Evolutionary conservation across 2,797 vertebrate genomes (phyloP).

Genomic region (Cossypha dichroa): DNA sequence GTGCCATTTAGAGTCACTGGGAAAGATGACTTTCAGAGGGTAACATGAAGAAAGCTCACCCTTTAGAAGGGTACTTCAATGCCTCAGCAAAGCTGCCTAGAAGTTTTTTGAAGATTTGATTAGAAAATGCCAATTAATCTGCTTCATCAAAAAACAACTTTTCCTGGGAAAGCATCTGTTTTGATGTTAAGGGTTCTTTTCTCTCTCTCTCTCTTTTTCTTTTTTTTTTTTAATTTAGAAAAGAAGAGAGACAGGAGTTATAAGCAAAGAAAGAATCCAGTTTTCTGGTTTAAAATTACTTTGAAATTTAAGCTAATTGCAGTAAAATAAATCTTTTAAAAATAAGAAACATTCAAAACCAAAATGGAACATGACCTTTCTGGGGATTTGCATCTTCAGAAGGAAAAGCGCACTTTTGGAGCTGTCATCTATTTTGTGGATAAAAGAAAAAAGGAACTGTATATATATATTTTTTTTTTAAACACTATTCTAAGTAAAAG

Average conservation of each 20-base stretch:
- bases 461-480: not conserved
- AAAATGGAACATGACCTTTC: constrained; percentile 42
- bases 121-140: constrained; percentile 49
- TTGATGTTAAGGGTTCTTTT: constrained; percentile 1
- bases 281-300: constrained; percentile 28
- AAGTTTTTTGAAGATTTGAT: constrained; percentile 48
- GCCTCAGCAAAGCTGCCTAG: not conserved
- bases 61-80: not conserved
- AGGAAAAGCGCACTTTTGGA: not conserved
- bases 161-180: constrained; percentile 36
- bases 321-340: constrained; percentile 28
- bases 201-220: not conserved
- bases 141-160: constrained; percentile 5
- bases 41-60: not conserved
- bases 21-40: not conserved
- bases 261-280: not conserved
- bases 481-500: not conserved
- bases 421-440: not conserved
- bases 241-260: not conserved
- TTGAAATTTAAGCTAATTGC: constrained; percentile 63
- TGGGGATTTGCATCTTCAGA: constrained; percentile 36
- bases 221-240: not conserved
- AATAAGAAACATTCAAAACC: constrained; percentile 50
- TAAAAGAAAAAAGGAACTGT: not conserved
- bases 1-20: not conserved